phyloP scores from a whole-genome alignment of 2,797 vertebrate genomes.

The Miichthys miiuy region DNA sequence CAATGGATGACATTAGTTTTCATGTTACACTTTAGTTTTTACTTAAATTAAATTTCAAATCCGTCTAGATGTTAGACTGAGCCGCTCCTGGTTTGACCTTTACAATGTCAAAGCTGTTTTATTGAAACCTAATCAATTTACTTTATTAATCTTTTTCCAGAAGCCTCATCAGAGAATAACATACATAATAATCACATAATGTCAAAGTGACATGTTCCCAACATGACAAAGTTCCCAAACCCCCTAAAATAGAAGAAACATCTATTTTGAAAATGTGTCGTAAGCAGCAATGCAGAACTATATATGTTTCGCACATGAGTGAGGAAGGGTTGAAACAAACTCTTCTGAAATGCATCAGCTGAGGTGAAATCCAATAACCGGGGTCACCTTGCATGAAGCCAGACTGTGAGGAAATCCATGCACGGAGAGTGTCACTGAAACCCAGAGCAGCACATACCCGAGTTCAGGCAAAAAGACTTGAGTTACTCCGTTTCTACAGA shows the following conservation, averaged over 20 bases:
- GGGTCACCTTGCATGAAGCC: constrained; percentile 35
- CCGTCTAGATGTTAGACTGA: not conserved
- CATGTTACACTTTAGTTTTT: not conserved
- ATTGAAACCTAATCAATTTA: not conserved
- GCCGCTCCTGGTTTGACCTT: not conserved
- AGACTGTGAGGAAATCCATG: constrained; percentile 35
- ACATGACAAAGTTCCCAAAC: not conserved
- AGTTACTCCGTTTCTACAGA: constrained; percentile 33
- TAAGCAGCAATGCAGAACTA: constrained; percentile 22
- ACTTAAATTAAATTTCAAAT: not conserved
- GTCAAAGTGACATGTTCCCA: not conserved
- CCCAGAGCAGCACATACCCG: constrained; percentile 48
- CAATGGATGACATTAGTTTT: not conserved
- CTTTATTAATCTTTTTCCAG: not conserved
- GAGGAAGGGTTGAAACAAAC: constrained; percentile 16
- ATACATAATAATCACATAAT: not conserved
- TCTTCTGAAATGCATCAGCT: constrained; percentile 41
- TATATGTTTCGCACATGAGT: constrained; percentile 19
- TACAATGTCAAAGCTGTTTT: not conserved
- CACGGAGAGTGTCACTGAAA: constrained; percentile 37
- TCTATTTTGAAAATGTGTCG: constrained; percentile 15
- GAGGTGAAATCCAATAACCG: constrained; percentile 51
- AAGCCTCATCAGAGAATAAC: not conserved
- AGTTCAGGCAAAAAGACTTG: constrained; percentile 31
- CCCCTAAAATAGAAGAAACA: constrained; percentile 23